Percentiles rank a stretch among this genome's conserved stretches.
Conservation (phyloP, 2,888 invertebrate genomes). For the Fragum fragum region DNA sequence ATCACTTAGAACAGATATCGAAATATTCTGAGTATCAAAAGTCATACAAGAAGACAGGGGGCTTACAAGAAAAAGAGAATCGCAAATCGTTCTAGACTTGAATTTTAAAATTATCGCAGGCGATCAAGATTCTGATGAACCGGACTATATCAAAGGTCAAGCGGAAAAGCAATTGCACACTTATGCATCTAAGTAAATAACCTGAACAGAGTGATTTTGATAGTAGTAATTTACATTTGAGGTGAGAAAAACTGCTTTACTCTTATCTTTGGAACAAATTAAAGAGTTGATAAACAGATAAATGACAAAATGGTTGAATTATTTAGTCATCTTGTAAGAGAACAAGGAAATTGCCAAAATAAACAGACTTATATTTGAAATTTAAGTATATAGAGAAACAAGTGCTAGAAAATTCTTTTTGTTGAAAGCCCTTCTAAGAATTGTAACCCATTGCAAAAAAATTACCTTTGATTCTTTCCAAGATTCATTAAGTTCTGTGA, state of each 20-base stretch:
- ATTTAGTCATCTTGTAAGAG: too few relatives aligned
- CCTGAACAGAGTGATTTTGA: neutral
- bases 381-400: too few relatives aligned
- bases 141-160: slow-evolving; percentile 10
- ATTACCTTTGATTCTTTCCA: neutral
- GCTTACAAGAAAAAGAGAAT: slow-evolving; percentile 9
- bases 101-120: neutral
- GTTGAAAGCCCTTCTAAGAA: too few relatives aligned
- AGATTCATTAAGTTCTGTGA: neutral
- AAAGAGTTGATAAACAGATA: too few relatives aligned
- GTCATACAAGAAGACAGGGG: neutral
- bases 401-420: too few relatives aligned
- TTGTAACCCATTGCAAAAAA: neutral
- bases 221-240: neutral
- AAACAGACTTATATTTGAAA: too few relatives aligned
- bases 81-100: neutral
- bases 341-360: too few relatives aligned
- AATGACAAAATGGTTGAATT: too few relatives aligned
- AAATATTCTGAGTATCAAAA: neutral
- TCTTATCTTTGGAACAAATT: too few relatives aligned
- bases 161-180: slow-evolving; percentile 3
- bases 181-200: neutral
- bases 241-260: neutral
- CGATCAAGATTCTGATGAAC: neutral
- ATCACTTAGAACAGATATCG: slow-evolving; percentile 6